phyloP scores from a whole-genome alignment of 1,140 invertebrate species.

The Drosophila repleta region DNA sequence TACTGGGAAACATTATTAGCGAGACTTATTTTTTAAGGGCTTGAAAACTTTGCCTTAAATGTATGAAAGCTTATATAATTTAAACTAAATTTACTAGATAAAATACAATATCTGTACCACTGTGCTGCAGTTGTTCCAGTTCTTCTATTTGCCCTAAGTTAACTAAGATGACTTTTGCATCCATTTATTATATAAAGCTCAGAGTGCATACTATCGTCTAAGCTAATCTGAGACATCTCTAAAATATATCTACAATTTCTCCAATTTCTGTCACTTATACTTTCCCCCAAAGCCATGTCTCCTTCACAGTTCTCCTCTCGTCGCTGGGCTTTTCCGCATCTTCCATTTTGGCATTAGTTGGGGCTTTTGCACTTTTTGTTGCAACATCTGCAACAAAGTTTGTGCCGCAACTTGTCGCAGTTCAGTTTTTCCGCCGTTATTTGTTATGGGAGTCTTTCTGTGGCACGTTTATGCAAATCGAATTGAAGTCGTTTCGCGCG shows the following conservation, averaged over 20 bases:
- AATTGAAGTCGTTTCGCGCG: conserved; percentile 1
- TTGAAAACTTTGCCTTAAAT: too few relatives aligned
- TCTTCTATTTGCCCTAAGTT: neutral
- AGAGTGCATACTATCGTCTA: too few relatives aligned
- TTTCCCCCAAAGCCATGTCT: neutral
- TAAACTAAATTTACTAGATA: neutral
- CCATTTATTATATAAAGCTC: too few relatives aligned
- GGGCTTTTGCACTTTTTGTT: conserved; percentile 23
- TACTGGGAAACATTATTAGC: too few relatives aligned
- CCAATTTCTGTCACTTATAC: neutral
- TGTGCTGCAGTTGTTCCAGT: neutral
- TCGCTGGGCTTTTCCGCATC: neutral
- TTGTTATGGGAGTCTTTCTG: conserved; percentile 11
- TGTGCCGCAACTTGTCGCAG: conserved; percentile 10
- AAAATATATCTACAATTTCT: too few relatives aligned
- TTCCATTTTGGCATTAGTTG: conserved; percentile 12
- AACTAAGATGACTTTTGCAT: too few relatives aligned
- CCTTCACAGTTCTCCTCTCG: neutral
- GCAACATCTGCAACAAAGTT: conserved; percentile 34
- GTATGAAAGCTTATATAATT: too few relatives aligned
- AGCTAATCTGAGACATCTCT: too few relatives aligned
- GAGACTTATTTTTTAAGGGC: too few relatives aligned
- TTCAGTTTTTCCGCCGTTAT: conserved; percentile 14
- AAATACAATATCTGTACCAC: neutral
- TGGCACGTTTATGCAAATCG: conserved; percentile 35